phyloP scores from a whole-genome alignment of 2,113 vertebrate species.

The Toxotes chatareus region DNA sequence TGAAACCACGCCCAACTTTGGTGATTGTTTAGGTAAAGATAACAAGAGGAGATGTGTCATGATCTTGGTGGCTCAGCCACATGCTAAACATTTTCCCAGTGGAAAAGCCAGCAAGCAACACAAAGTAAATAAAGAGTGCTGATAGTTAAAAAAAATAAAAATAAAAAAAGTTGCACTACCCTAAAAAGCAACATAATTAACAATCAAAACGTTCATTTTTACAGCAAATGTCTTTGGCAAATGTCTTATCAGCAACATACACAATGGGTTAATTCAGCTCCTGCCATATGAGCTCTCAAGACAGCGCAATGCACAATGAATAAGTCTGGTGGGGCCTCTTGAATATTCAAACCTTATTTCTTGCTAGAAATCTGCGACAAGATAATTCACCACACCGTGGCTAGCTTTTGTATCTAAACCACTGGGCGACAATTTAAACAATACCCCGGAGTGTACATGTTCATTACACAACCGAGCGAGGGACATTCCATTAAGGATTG shows the following conservation, averaged over 20 bases:
- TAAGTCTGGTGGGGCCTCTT: conserved; percentile 18
- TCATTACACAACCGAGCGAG: conserved; percentile 46
- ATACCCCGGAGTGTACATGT: conserved; percentile 56
- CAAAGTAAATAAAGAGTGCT: background rate
- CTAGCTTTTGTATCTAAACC: conserved; percentile 37
- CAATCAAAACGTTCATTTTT: background rate
- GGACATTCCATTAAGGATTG: conserved; percentile 70
- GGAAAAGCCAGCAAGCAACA: background rate
- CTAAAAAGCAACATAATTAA: background rate
- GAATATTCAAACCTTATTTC: conserved; percentile 11
- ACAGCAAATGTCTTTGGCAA: conserved; percentile 11
- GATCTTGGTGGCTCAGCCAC: too few relatives aligned
- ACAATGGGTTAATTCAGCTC: conserved; percentile 25
- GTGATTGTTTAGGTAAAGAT: background rate
- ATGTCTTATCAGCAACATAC: background rate
- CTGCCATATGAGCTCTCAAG: background rate
- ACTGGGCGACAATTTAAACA: conserved; percentile 61
- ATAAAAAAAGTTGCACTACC: too few relatives aligned
- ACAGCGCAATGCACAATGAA: conserved; percentile 9
- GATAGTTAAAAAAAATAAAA: too few relatives aligned
- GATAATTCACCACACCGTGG: conserved; percentile 6
- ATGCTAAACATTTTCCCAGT: too few relatives aligned
- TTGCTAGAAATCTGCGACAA: conserved; percentile 20
- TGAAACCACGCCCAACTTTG: too few relatives aligned
- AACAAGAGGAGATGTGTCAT: too few relatives aligned